Evolutionary conservation across 2,113 vertebrate genomes (phyloP).

Genomic region (Ornithorhynchus anatinus): DNA sequence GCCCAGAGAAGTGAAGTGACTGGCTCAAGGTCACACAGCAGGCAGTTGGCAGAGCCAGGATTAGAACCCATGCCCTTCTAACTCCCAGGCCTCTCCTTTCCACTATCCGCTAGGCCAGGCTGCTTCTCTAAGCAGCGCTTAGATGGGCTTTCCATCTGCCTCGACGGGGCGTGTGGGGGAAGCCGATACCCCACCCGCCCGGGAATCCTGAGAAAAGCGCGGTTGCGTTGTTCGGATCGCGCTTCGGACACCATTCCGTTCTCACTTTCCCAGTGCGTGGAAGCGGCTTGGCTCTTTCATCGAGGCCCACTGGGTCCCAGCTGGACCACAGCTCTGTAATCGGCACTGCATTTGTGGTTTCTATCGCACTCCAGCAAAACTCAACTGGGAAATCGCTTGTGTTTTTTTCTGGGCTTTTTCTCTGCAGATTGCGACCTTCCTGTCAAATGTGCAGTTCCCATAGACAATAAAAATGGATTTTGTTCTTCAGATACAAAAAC

Average conservation of each 20-base stretch:
- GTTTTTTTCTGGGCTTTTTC: neutral
- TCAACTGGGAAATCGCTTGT: neutral
- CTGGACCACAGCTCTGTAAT: too few relatives aligned
- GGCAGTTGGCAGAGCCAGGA: too few relatives aligned
- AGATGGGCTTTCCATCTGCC: neutral
- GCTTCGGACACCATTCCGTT: accelerated
- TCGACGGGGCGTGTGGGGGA: neutral
- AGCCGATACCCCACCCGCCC: neutral
- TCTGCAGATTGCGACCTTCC: neutral
- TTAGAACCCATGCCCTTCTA: too few relatives aligned
- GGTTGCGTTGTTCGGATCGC: neutral
- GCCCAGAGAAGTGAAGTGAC: too few relatives aligned
- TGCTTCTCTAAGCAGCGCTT: too few relatives aligned
- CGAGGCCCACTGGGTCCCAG: neutral
- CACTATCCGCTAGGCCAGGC: too few relatives aligned
- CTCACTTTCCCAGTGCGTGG: neutral
- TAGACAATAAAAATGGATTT: constrained; percentile 22
- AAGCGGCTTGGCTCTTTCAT: neutral
- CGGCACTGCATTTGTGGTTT: too few relatives aligned
- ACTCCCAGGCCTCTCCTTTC: too few relatives aligned
- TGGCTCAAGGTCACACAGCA: too few relatives aligned
- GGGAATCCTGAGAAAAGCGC: neutral
- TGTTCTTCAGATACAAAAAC: neutral
- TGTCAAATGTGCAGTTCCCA: neutral
- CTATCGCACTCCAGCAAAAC: too few relatives aligned